A percentile compares a stretch with the other conserved stretches of the same genome.
These are phyloP conservation scores for Tiaroga cobitis DNA, from an alignment of 2,797 vertebrate species.

Conservation along the genomic window DNA sequence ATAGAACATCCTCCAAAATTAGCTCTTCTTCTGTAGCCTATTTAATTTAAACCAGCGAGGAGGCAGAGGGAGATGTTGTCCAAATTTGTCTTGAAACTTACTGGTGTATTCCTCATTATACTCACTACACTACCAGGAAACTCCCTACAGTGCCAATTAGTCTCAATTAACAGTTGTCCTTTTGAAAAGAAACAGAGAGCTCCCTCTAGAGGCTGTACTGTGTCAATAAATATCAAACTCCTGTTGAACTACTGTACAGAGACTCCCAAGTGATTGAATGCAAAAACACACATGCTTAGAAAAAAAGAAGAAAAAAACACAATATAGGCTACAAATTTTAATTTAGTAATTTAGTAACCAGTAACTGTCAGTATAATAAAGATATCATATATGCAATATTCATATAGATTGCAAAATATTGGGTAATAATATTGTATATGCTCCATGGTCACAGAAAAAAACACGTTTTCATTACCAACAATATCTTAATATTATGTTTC, in stretches of 20 bases:
- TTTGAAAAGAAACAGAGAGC: constrained; percentile 76
- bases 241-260: constrained; percentile 57
- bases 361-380: neutral
- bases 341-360: neutral
- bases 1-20: constrained; percentile 61
- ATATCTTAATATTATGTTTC: neutral
- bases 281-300: neutral
- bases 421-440: neutral
- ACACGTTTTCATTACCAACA: neutral
- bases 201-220: constrained; percentile 79
- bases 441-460: neutral
- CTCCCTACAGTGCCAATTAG: constrained; percentile 72
- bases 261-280: constrained; percentile 38
- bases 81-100: constrained; percentile 18
- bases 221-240: constrained; percentile 61
- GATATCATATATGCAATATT: neutral
- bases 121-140: constrained; percentile 51
- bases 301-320: constrained; percentile 42
- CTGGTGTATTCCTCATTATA: constrained; percentile 34
- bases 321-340: neutral
- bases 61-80: constrained; percentile 13
- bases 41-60: constrained; percentile 48
- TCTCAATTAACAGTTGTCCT: constrained; percentile 72
- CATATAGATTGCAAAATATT: neutral
- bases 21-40: constrained; percentile 59